phyloP scores from a whole-genome alignment of 35 echinoderm and acorn worm species.

The Diadema setosum region DNA sequence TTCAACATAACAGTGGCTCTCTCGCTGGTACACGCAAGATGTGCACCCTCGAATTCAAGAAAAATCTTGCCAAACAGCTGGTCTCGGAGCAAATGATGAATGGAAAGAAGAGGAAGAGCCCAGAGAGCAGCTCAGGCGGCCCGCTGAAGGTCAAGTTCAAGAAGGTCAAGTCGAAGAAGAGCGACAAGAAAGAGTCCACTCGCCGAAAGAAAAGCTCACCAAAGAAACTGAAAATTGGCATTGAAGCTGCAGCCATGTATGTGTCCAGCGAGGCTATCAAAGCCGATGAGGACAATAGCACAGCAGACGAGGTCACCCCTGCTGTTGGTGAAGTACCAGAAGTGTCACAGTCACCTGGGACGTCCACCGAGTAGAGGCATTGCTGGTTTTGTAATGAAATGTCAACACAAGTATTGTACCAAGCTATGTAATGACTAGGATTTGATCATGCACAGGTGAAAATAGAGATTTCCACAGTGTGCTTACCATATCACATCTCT shows the following conservation, averaged over 20 bases:
- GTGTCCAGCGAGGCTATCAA: too few species aligned
- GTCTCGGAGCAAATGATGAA: neutral
- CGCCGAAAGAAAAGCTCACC: neutral
- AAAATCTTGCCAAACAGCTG: constrained; percentile 20
- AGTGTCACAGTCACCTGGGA: neutral
- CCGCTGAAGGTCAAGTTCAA: constrained; percentile 12
- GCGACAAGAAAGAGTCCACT: neutral
- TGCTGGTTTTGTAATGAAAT: too few species aligned
- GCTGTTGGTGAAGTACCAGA: neutral
- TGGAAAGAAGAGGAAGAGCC: neutral
- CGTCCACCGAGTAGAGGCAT: neutral
- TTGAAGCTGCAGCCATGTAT: neutral
- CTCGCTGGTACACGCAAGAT: constrained; percentile 2
- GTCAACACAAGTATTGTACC: too few species aligned
- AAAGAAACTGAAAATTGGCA: neutral
- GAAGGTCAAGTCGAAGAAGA: neutral
- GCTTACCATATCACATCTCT: too few species aligned
- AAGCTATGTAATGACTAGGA: too few species aligned
- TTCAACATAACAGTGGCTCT: neutral
- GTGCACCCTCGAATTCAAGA: constrained; percentile 24
- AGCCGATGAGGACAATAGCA: neutral
- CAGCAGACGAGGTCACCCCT: neutral
- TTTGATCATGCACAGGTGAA: too few species aligned
- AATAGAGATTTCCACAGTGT: too few species aligned
- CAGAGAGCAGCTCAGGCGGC: neutral